Evolutionary conservation across 2,888 invertebrate species (phyloP), one percentile per base, ranked within the genome.

Genomic region (Aphidoletes aphidimyza): DNA sequence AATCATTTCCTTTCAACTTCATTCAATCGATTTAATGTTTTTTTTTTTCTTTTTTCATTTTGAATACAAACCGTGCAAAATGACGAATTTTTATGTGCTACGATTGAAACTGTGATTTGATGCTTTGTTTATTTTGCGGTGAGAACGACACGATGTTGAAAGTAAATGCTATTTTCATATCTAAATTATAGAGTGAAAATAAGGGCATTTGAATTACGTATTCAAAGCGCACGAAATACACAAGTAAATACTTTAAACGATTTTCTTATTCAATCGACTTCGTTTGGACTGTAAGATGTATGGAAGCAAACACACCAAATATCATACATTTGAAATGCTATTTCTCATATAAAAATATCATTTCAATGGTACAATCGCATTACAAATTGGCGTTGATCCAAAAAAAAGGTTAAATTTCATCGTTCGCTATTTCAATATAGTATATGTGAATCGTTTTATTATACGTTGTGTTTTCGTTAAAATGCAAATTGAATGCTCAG

Each of bases 1-100:
- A 69, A 69, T 69, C 1, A n/a, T 30, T 69, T 69, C 69, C 69
- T 30, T 30, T 69, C 69, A 69, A 22, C 54, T 14, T 42, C 42
- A 42, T 14, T 42, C 14, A 42, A n/a, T n/a, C n/a, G n/a, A 54
- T 3, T 54, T 22, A 54, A n/a, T 14, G 22, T 47, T 17, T 5
- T 2, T 5, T 47, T 11, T 17, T 22, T 54, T 69, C 14, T 69
- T 14, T 69, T 30, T 47, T 26, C 14, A 69, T 30, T 5, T 54
- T 17, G 14, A 69, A 11, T 30, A 69, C 30, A 69, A 69, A 69
- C 14, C 69, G 30, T 69, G 30, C 69, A 69, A 69, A 30, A 17
- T 54, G 22, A 22, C 3, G n/a, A n/a, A 9, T 49, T 19, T 19
- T 49, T 49, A 8, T 49, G 49, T 19, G 19, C 8, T 22, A 47